A percentile compares a stretch with the other conserved stretches of the same genome.
These are phyloP conservation scores for Brachionus plicatilis DNA, from an alignment of 1,140 invertebrate genomes.

Conservation along the genomic window DNA sequence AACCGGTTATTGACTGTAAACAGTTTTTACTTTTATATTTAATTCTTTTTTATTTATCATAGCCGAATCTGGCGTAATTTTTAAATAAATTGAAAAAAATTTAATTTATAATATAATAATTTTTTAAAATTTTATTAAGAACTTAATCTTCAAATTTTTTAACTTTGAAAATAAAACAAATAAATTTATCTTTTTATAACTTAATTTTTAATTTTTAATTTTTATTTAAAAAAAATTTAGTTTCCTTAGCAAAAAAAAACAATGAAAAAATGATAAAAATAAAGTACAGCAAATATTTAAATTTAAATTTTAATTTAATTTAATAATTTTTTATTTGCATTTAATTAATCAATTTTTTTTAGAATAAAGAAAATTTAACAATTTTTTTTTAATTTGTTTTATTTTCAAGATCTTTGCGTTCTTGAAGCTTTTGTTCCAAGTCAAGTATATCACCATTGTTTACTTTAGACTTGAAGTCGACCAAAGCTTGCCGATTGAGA, in stretches of 20 bases:
- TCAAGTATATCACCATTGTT: neutral
- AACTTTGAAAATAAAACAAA: too few species aligned
- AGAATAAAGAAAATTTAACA: neutral
- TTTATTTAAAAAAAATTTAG: neutral
- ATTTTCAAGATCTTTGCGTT: neutral
- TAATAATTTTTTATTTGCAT: neutral
- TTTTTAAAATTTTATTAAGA: too few species aligned
- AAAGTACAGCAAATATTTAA: neutral
- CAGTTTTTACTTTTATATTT: too few species aligned
- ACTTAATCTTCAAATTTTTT: too few species aligned
- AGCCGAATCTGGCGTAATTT: too few species aligned
- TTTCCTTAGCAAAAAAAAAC: neutral
- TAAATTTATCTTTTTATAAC: too few species aligned
- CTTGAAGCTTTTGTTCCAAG: neutral
- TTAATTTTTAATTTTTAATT: neutral
- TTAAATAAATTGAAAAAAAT: too few species aligned
- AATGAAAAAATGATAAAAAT: neutral
- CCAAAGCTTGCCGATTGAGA: neutral
- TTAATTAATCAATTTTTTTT: neutral
- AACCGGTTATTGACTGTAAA: too few species aligned
- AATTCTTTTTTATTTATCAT: too few species aligned
- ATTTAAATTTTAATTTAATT: neutral
- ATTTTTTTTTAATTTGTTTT: neutral
- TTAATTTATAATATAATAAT: too few species aligned
- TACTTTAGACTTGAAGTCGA: neutral